These are phyloP conservation scores for Hipposideros armiger DNA, from an alignment of 2,113 vertebrate genomes.

Conservation along the genomic window DNA sequence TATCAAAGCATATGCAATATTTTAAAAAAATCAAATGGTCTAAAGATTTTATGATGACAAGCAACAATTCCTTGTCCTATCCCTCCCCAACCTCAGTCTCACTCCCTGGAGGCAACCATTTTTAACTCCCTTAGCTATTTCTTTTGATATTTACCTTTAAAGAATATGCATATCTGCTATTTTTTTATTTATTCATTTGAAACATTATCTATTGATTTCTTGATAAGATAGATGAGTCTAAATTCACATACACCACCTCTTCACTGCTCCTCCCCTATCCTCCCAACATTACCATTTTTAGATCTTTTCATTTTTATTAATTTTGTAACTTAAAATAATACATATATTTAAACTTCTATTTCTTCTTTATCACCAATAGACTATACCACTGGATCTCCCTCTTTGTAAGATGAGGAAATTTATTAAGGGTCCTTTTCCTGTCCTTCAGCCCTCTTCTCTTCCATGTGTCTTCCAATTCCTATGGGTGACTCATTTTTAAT, in stretches of 20 bases:
- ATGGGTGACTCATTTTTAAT: background rate
- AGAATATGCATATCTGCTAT: background rate
- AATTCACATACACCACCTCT: background rate
- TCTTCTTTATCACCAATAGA: background rate
- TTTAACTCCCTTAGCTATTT: conserved; percentile 43
- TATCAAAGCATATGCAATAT: conserved; percentile 26
- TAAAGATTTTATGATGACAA: background rate
- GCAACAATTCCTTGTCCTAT: background rate
- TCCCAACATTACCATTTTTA: background rate
- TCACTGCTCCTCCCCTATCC: background rate
- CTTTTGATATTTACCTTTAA: conserved; percentile 30
- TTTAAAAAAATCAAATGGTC: background rate
- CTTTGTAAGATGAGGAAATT: background rate
- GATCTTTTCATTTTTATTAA: background rate
- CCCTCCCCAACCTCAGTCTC: background rate
- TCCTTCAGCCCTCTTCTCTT: background rate
- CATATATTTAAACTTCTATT: conserved; percentile 4
- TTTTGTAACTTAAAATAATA: conserved; percentile 5
- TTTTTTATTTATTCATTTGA: background rate
- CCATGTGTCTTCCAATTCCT: background rate
- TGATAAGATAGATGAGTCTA: background rate
- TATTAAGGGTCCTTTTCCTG: background rate
- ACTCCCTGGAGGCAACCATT: background rate
- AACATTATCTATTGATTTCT: conserved; percentile 2
- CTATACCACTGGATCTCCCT: background rate